Percentiles rank a stretch among this genome's conserved stretches.
These are phyloP conservation scores for Otocyon megalotis DNA, from an alignment of 2,113 vertebrate genomes.

Conservation along the genomic window DNA sequence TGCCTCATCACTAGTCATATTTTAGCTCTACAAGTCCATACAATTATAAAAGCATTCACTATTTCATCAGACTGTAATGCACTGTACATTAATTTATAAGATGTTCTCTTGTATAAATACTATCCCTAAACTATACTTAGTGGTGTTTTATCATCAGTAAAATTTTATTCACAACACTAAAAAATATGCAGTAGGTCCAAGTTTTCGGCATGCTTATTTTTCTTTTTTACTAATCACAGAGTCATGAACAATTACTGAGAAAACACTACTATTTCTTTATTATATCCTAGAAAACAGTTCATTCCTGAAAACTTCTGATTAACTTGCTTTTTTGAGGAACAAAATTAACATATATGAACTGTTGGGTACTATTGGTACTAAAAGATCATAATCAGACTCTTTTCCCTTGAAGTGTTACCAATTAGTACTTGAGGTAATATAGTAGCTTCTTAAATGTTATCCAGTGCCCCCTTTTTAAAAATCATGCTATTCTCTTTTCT, in stretches of 20 bases:
- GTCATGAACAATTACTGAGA: not conserved
- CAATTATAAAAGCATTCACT: not conserved
- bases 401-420: not conserved
- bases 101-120: not conserved
- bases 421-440: not conserved
- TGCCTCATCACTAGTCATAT: not conserved
- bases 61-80: not conserved
- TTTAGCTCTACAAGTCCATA: not conserved
- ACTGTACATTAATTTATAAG: not conserved
- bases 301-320: not conserved
- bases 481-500: not conserved
- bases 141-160: not conserved
- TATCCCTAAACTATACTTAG: not conserved
- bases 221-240: not conserved
- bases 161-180: not conserved
- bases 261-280: slow-evolving; percentile 42
- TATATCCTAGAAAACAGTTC: not conserved
- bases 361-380: not conserved
- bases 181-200: not conserved
- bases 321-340: not conserved
- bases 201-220: slow-evolving; percentile 13
- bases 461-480: not conserved
- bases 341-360: not conserved
- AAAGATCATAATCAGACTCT: not conserved
- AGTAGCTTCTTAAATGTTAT: not conserved